A percentile compares a stretch with the other conserved stretches of the same genome.
Evolutionary conservation across 2,797 vertebrate species (phyloP).

Genomic region (Gymnopithys bicolor): DNA sequence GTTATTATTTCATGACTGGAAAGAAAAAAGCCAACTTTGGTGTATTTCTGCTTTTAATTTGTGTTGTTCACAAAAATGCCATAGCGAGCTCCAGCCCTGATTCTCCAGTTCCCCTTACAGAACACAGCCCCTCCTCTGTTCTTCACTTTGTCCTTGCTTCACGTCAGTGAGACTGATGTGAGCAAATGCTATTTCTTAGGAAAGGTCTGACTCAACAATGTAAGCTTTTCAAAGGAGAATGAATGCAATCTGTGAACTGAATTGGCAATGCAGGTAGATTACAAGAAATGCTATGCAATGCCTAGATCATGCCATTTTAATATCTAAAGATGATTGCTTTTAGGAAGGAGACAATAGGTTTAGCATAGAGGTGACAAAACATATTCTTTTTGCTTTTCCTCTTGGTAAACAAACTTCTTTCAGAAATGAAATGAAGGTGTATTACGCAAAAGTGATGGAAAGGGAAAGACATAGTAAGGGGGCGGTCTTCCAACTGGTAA

Average conservation of each 20-base stretch:
- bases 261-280: constrained; percentile 67
- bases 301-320: constrained; percentile 58
- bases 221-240: constrained; percentile 73
- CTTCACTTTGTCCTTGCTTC: constrained; percentile 69
- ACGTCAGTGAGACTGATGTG: constrained; percentile 8
- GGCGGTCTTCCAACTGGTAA: constrained; percentile 17
- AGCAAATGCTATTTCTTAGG: constrained; percentile 72
- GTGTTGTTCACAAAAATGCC: not conserved
- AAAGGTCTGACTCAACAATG: constrained; percentile 73
- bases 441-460: constrained; percentile 55
- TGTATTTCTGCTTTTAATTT: not conserved
- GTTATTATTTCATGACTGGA: not conserved
- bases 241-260: constrained; percentile 70
- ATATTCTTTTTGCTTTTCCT: constrained; percentile 69
- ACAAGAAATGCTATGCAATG: constrained; percentile 63
- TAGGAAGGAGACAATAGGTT: constrained; percentile 70
- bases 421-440: constrained; percentile 70
- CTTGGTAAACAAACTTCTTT: constrained; percentile 75
- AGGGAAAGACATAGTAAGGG: not conserved
- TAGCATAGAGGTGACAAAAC: constrained; percentile 74
- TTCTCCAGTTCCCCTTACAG: constrained; percentile 7
- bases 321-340: constrained; percentile 77
- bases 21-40: not conserved
- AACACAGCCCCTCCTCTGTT: constrained; percentile 42
- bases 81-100: not conserved